phyloP scores from a whole-genome alignment of 2,797 vertebrate species.

The Anabacerthia variegaticeps region DNA sequence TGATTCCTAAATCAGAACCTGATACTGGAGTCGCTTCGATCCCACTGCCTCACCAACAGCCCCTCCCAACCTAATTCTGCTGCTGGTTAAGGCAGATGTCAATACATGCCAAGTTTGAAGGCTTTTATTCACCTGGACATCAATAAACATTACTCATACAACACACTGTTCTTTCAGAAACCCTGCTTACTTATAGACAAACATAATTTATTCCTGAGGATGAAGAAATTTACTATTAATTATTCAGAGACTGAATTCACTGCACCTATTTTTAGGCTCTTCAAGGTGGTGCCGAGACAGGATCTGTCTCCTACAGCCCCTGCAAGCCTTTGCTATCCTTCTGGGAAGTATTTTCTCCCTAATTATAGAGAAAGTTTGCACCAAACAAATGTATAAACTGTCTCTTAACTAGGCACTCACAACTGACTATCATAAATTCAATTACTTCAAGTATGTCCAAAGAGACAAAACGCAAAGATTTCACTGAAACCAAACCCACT shows the following conservation, averaged over 20 bases:
- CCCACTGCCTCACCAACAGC: not conserved
- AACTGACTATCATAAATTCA: not conserved
- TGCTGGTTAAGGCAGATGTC: not conserved
- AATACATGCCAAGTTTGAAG: not conserved
- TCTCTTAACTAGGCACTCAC: not conserved
- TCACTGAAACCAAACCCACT: rapidly evolving
- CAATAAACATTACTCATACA: not conserved
- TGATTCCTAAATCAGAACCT: not conserved
- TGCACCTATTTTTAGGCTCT: not conserved
- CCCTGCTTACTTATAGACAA: not conserved
- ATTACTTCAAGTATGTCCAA: not conserved
- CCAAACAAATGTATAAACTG: not conserved
- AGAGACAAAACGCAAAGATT: not conserved
- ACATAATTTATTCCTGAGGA: not conserved
- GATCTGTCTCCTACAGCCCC: not conserved
- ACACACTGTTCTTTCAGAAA: not conserved
- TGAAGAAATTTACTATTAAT: not conserved
- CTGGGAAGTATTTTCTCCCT: not conserved
- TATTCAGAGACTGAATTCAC: not conserved
- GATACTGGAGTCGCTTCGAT: rapidly evolving
- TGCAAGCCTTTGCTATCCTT: not conserved
- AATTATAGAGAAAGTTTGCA: not conserved
- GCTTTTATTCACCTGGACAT: not conserved
- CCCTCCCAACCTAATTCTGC: not conserved
- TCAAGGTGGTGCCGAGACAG: not conserved